Base-by-base conservation (phyloP, 2,888 invertebrate species). In the Sabatieria punctata region DNA sequence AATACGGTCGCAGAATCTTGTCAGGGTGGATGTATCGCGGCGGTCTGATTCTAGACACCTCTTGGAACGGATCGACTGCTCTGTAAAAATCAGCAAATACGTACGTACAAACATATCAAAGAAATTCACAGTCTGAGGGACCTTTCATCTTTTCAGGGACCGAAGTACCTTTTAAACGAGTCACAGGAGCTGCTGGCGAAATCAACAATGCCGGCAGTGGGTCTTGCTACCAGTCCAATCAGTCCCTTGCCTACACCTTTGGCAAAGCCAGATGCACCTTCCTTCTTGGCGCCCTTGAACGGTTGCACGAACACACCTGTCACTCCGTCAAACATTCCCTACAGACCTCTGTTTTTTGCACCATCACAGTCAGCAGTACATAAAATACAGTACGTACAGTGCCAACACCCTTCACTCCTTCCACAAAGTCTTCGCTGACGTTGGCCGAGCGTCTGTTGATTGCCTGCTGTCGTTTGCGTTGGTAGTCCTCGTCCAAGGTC, bases 111-210 rank as follows among this genome's bases (percentile, higher is more conserved):
- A n/a, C n/a, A n/a, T n/a, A n/a, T n/a, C n/a, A n/a, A n/a, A n/a
- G n/a, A n/a, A n/a, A n/a, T n/a, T n/a, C n/a, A n/a, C n/a, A n/a
- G n/a, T n/a, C n/a, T n/a, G n/a, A n/a, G n/a, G n/a, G n/a, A n/a
- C n/a, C n/a, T n/a, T n/a, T n/a, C n/a, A n/a, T n/a, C n/a, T n/a
- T n/a, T n/a, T n/a, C n/a, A n/a, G n/a, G n/a, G n/a, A n/a, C n/a
- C n/a, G n/a, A n/a, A n/a, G n/a, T 54, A 84, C 82, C 85, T 78
- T 72, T 83, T 85, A 27, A 97, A 86, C 40, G 86, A 85, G 61
- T 86, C 85, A 48, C 97, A 78, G n/a, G 93, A 89, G 52, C 88
- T 88, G 63, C 88, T 86, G 13, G 95, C 93, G 72, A 97, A 95
- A 74, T 99, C 97, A 43, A 97, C 85, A 49, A 95, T 82, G n/a